Evolutionary conservation across 2,888 invertebrate species (phyloP).

Genomic region (Argyresthia albistria): DNA sequence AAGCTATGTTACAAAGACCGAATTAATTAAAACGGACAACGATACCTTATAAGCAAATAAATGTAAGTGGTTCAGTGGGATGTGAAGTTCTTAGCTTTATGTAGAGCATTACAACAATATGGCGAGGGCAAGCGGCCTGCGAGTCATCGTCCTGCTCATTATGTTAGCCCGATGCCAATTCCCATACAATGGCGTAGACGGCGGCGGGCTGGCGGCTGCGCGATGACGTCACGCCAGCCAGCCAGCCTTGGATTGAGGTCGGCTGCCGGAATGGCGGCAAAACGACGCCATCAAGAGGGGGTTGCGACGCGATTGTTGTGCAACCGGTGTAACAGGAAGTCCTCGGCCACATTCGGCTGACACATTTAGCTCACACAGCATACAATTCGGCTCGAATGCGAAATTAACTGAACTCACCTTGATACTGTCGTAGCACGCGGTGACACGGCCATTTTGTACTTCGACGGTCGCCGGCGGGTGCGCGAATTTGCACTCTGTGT

Average conservation of each 20-base stretch:
- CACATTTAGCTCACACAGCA: neutral
- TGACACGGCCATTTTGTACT: slow-evolving; percentile 99
- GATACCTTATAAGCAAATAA: neutral
- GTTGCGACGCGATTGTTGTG: slow-evolving; percentile 1
- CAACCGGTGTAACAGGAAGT: neutral
- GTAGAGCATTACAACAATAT: slow-evolving; percentile 14
- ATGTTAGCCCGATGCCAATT: slow-evolving; percentile 52
- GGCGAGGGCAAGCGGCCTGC: slow-evolving; percentile 16
- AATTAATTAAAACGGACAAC: neutral
- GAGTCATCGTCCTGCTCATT: slow-evolving; percentile 54
- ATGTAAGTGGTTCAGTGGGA: neutral
- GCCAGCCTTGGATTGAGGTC: slow-evolving; percentile 66
- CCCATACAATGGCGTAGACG: slow-evolving; percentile 50
- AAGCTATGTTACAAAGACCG: neutral
- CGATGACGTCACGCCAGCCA: slow-evolving; percentile 55
- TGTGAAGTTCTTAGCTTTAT: slow-evolving; percentile 2
- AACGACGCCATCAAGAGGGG: slow-evolving; percentile 36
- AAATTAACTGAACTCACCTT: slow-evolving; percentile 82
- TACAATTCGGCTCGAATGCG: neutral
- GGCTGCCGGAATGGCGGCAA: slow-evolving; percentile 51
- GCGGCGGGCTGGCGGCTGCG: slow-evolving; percentile 21
- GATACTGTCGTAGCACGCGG: slow-evolving; percentile 99
- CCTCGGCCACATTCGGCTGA: slow-evolving; percentile 4
- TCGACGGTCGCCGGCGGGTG: slow-evolving; percentile 99
- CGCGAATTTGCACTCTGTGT: slow-evolving; percentile 99